phyloP scores from a whole-genome alignment of 2,113 vertebrate species.

The Plestiodon gilberti region DNA sequence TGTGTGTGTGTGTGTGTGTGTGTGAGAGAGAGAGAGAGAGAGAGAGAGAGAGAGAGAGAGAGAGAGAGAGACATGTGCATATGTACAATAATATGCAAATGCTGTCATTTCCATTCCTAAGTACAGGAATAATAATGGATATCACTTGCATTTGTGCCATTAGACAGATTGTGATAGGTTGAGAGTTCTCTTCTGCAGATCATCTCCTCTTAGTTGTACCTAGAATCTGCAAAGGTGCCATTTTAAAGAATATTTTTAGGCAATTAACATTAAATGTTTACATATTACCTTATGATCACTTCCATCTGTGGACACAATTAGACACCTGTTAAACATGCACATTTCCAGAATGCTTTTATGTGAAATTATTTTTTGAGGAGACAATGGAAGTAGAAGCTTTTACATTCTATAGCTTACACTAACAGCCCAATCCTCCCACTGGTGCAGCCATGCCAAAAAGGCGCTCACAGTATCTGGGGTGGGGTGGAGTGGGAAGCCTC shows the following conservation, averaged over 20 bases:
- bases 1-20: too few species aligned
- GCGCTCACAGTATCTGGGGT: too few species aligned
- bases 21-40: too few species aligned
- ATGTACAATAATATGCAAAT: background rate
- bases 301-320: slow-evolving; percentile 10
- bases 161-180: slow-evolving; percentile 9
- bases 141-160: background rate
- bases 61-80: too few species aligned
- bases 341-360: background rate
- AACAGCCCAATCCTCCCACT: background rate
- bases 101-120: background rate
- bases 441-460: too few species aligned
- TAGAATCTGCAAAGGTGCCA: background rate
- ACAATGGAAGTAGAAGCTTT: background rate
- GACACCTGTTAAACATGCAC: background rate
- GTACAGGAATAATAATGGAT: background rate
- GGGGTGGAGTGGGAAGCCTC: too few species aligned
- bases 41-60: too few species aligned
- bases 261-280: slow-evolving; percentile 2
- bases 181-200: background rate
- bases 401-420: background rate
- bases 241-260: slow-evolving; percentile 6
- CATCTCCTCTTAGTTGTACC: background rate
- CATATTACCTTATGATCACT: slow-evolving; percentile 12
- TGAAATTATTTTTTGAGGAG: background rate